phyloP scores from a whole-genome alignment of 2,113 vertebrate genomes.

The Clupea harengus region DNA sequence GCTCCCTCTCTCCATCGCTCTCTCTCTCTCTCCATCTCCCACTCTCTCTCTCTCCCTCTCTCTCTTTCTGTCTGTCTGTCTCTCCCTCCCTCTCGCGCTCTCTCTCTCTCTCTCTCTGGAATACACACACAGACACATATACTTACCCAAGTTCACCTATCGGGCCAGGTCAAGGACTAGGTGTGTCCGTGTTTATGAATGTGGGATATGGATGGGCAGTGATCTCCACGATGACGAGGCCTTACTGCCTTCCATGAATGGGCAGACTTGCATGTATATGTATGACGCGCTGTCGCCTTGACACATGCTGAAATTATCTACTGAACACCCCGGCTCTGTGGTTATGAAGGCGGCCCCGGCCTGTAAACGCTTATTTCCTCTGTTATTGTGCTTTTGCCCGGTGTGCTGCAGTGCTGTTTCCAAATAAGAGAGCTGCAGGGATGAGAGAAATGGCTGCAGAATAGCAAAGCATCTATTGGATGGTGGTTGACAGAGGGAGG shows the following conservation, averaged over 20 bases:
- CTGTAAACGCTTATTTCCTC: neutral
- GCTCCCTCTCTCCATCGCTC: neutral
- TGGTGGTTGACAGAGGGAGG: neutral
- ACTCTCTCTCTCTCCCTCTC: neutral
- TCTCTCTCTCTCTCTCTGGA: neutral
- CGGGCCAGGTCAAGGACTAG: constrained; percentile 66
- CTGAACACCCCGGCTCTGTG: constrained; percentile 54
- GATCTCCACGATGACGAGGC: constrained; percentile 69
- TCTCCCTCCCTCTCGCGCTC: neutral
- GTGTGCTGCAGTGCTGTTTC: neutral
- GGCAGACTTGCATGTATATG: constrained; percentile 69
- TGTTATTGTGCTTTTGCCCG: neutral
- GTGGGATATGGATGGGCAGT: constrained; percentile 55
- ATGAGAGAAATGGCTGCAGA: constrained; percentile 23
- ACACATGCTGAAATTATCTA: constrained; percentile 58
- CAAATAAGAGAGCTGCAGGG: constrained; percentile 13
- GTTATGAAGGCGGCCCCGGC: constrained; percentile 38
- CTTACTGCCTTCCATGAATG: constrained; percentile 68
- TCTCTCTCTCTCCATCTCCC: neutral
- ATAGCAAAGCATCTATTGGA: neutral
- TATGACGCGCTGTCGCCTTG: constrained; percentile 64
- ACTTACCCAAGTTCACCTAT: constrained; percentile 45
- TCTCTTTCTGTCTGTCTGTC: neutral
- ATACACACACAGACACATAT: too few species aligned
- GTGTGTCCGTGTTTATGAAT: constrained; percentile 71